Conservation (phyloP, 2,888 invertebrate species). For the Toxonevra muliebris region DNA sequence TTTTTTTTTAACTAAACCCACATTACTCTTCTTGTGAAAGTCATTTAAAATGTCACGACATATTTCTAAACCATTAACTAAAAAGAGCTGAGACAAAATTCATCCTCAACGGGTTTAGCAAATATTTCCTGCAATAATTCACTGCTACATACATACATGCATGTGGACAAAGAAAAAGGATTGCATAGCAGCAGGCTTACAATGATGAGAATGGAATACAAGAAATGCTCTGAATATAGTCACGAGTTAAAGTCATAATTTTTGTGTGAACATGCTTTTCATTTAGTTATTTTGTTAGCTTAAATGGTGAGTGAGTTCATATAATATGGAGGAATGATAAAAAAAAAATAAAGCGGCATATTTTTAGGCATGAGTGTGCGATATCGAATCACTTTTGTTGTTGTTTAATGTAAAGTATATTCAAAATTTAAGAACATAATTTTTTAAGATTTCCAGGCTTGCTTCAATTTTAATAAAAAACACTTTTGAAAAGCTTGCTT, state of each 20-base stretch:
- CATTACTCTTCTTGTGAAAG: conserved; percentile 4
- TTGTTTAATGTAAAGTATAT: too few relatives aligned
- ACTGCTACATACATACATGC: conserved; percentile 11
- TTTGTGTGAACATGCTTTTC: conserved; percentile 14
- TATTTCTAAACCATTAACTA: conserved; percentile 23
- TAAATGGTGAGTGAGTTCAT: too few relatives aligned
- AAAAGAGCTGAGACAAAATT: too few relatives aligned
- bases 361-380: too few relatives aligned
- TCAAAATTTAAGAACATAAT: too few relatives aligned
- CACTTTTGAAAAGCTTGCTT: too few relatives aligned
- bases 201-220: conserved; percentile 10
- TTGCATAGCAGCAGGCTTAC: not conserved
- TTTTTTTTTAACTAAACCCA: too few relatives aligned
- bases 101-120: not conserved
- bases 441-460: too few relatives aligned
- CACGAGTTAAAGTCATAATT: conserved; percentile 52
- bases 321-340: too few relatives aligned
- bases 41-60: conserved; percentile 21
- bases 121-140: conserved; percentile 29
- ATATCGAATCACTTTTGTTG: too few relatives aligned
- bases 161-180: conserved; percentile 3
- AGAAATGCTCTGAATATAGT: conserved; percentile 46
- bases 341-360: too few relatives aligned
- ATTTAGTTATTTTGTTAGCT: conserved; percentile 9
- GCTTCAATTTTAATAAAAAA: too few relatives aligned